Evolutionary conservation across 2,797 vertebrate genomes (phyloP), one percentile per base, ranked within the genome.

Genomic region (Trachops cirrhosus): DNA sequence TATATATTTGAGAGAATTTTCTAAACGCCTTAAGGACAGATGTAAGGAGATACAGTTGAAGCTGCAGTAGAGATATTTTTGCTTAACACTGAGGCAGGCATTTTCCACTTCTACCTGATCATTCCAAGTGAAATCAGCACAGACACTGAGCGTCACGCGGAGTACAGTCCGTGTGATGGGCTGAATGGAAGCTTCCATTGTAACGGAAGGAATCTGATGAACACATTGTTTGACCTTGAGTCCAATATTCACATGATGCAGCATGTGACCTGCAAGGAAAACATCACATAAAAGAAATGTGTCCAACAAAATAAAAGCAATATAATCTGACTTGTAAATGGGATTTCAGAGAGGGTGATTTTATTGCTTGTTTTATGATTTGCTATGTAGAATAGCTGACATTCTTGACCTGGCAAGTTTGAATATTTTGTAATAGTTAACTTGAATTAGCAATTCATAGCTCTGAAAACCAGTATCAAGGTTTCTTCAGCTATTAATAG

Each of bases 131-230:
- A 99, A 99, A 98, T 99, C 99, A 2, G 99, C 99, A 89, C 98
- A 98, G 96, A 99, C 97, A 90, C 89, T 97, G 57, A 99, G 99
- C 11, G 99, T 99, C 12, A 99, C 99, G 1, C 99, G 98, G 19
- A 99, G 98, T 52, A 99, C 99, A 0, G 99, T 99, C 97, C 99
- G 99, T 16, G 99, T 99, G 98, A 99, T 99, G 97, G 99, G 99
- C 96, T 99, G 99, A 97, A 99, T 99, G 3, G 97, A 99, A 75
- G 99, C 99, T 98, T 99, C 99, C 99, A 99, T 99, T 34, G 97
- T 94, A 97, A 99, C 98, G 16, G 99, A 99, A 79, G 99, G 99
- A 96, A 99, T 99, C 98, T 99, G 99, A 97, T 99, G 99, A 96
- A 99, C 99, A 68, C 99, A 99, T 71, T 99, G 99, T 87, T 99